These are phyloP conservation scores for Sinocyclocheilus grahami DNA, from an alignment of 2,113 vertebrate genomes.

Conservation along the genomic window DNA sequence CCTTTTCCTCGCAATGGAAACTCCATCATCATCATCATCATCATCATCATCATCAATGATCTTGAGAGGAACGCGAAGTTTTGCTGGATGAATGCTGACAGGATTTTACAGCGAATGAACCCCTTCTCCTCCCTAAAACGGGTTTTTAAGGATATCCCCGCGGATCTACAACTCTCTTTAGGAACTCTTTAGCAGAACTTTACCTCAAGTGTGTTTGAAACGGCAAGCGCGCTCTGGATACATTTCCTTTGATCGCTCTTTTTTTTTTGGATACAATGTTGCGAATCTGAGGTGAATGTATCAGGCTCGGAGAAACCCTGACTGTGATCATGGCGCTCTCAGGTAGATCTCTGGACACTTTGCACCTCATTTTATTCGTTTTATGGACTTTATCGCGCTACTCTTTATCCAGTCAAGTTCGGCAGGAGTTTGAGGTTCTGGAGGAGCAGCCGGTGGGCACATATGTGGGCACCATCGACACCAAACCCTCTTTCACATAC, in stretches of 20 bases:
- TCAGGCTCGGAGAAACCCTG: constrained; percentile 66
- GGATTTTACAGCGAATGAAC: too few species aligned
- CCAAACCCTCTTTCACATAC: constrained; percentile 91
- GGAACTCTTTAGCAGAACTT: background rate
- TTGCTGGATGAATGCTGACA: background rate
- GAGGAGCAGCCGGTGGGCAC: constrained; percentile 93
- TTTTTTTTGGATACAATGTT: constrained; percentile 56
- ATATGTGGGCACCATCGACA: constrained; percentile 90
- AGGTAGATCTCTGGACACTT: constrained; percentile 66
- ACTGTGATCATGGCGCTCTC: constrained; percentile 72
- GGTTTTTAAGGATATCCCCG: background rate
- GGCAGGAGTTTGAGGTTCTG: constrained; percentile 91
- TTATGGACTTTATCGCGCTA: constrained; percentile 73
- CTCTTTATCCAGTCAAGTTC: constrained; percentile 80
- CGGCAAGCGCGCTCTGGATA: background rate
- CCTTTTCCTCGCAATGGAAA: constrained; percentile 53
- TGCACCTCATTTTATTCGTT: constrained; percentile 67
- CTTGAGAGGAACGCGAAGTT: constrained; percentile 19
- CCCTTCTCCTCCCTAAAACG: background rate
- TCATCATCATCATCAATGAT: too few species aligned
- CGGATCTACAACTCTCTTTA: background rate
- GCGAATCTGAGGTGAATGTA: constrained; percentile 71
- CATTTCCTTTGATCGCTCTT: background rate
- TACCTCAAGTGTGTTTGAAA: background rate
- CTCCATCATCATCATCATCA: constrained; percentile 36